A percentile compares a stretch with the other conserved stretches of the same genome.
Conservation (phyloP, 2,797 vertebrate genomes). For the Acipenser oxyrinchus region DNA sequence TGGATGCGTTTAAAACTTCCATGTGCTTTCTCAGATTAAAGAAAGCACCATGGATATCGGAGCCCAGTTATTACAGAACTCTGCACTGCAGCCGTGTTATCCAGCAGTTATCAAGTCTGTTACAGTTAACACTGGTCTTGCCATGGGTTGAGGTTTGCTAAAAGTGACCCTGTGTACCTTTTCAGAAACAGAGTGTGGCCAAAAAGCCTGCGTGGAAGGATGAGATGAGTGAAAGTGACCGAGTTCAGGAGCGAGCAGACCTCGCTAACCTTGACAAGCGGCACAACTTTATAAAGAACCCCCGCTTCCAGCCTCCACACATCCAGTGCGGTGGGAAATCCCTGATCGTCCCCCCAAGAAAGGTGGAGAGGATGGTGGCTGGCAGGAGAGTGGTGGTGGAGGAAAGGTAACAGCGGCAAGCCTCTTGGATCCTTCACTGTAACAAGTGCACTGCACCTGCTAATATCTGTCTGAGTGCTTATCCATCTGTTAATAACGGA, state of each 20-base stretch:
- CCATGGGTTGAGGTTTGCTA: neutral
- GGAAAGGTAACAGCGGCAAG: slow-evolving; percentile 49
- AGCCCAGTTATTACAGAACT: neutral
- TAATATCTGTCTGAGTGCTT: neutral
- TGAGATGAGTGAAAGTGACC: slow-evolving; percentile 36
- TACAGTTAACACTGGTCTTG: neutral
- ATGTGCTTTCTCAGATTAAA: too few species aligned
- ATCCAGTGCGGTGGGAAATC: slow-evolving; percentile 56
- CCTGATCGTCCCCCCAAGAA: slow-evolving; percentile 53
- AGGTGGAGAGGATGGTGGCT: slow-evolving; percentile 24
- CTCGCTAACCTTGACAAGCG: slow-evolving; percentile 51
- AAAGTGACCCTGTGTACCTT: neutral
- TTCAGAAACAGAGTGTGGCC: slow-evolving; percentile 34
- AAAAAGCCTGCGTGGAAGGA: slow-evolving; percentile 44
- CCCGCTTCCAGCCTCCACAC: slow-evolving; percentile 71
- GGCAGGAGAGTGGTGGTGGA: slow-evolving; percentile 21
- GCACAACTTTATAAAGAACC: slow-evolving; percentile 73
- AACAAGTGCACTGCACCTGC: too few species aligned
- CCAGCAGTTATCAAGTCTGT: neutral
- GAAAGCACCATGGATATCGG: too few species aligned
- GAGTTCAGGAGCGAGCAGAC: slow-evolving; percentile 28
- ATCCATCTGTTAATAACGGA: neutral
- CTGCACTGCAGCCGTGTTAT: neutral
- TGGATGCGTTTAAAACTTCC: too few species aligned
- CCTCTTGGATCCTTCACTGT: neutral